Base-by-base conservation (phyloP, 2,888 invertebrate species). In the Crocallis elinguaria region DNA sequence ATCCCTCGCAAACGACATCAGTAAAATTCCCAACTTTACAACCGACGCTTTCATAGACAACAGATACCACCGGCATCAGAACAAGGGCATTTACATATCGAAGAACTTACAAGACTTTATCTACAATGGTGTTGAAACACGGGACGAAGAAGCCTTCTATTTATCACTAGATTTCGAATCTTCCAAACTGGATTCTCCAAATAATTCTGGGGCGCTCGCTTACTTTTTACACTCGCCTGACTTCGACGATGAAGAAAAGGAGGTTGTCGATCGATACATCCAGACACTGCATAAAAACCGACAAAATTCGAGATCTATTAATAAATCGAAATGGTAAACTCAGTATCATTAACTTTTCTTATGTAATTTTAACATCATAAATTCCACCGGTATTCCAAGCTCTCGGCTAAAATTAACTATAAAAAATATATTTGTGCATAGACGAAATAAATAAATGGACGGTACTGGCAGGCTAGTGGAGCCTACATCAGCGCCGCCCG, bases 11-110 rank as follows among this genome's bases (percentile, higher is more conserved):
- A 16, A 44, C 5, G 50, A 56, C 3, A 19, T 65, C 11, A 36
- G 21, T n/a, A 37, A 23, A 0, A 12, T 56, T 7, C 42, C 45
- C 2, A 55, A 64, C 8, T 71, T 74, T 32, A 17, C 60, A 5
- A 2, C 67, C 2, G 66, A 77, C 8, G 71, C 8, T 63, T 74
- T 45, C 56, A 30, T 27, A 64, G 57, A 7, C 42, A 62, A 25
- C 1, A 23, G 39, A 2, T 52, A 52, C 21, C 36, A 36, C 7
- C n/a, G 41, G 37, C 11, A n/a, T 2, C 75, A 69, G 0, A 49
- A 73, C 49, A 37, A 69, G 0, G 79, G 76, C 1, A 63, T 73
- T 13, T 83, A 76, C 49, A 4, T 78, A 3, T 79, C 84, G 0
- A 63, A 67, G 7, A 76, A 71, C 37, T 41, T 83, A 1, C 57